Conservation (phyloP, 2,113 vertebrate genomes). For the Halcyon malimbica region DNA sequence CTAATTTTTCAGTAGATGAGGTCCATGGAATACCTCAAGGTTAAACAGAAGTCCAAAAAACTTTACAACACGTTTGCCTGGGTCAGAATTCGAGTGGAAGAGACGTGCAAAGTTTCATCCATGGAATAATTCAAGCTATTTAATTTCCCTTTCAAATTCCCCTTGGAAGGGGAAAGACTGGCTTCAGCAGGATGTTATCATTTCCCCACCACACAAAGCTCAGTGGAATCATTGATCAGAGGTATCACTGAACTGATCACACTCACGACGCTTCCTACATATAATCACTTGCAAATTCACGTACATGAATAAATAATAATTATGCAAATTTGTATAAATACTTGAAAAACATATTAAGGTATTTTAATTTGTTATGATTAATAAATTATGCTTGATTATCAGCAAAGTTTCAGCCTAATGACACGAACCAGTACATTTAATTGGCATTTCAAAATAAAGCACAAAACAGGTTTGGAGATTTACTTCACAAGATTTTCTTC, state of each 20-base stretch:
- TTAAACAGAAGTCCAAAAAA: neutral
- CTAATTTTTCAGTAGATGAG: neutral
- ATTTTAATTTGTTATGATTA: neutral
- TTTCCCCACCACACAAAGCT: neutral
- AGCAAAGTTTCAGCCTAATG: neutral
- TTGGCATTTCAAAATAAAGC: neutral
- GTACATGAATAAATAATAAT: neutral
- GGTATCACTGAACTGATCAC: neutral
- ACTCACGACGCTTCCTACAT: neutral
- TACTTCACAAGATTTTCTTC: neutral
- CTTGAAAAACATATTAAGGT: neutral
- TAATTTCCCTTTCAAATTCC: neutral
- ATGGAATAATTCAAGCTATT: neutral
- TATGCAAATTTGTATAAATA: neutral
- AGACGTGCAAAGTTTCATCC: neutral
- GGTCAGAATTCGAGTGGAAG: neutral
- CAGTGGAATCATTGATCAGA: neutral
- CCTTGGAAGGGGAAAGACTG: neutral
- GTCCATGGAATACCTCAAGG: neutral
- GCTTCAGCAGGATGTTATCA: neutral
- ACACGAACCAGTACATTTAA: neutral
- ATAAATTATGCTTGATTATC: conserved; percentile 6
- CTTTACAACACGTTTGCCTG: neutral
- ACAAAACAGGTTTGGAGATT: neutral
- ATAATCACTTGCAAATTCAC: neutral